These are phyloP conservation scores for Sarcophaga rosellei DNA, from an alignment of 2,888 invertebrate species.

Conservation along the genomic window DNA sequence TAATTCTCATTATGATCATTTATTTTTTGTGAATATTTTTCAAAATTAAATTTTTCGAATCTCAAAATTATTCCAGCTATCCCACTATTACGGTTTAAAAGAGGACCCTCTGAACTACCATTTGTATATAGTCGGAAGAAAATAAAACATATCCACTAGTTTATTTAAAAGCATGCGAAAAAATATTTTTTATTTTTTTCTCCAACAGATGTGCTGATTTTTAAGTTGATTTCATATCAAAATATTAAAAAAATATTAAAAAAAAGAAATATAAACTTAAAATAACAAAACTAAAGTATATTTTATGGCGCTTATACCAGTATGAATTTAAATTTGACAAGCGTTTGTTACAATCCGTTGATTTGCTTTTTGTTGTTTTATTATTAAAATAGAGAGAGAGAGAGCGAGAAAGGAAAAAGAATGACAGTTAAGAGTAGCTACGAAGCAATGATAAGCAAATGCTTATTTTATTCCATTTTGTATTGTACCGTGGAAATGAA, in stretches of 20 bases:
- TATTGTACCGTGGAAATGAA: neutral
- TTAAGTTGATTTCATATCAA: constrained; percentile 17
- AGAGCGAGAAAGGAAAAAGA: neutral
- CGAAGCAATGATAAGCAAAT: constrained; percentile 13
- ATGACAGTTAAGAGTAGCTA: constrained; percentile 1
- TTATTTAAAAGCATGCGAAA: constrained; percentile 1
- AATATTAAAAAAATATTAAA: neutral
- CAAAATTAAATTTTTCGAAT: too few species aligned
- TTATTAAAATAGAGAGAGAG: too few species aligned
- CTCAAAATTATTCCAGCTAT: too few species aligned
- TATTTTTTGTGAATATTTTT: too few species aligned
- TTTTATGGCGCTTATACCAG: constrained; percentile 40
- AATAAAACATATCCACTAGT: neutral
- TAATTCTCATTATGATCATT: too few species aligned
- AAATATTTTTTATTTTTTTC: neutral
- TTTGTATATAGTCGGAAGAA: too few species aligned
- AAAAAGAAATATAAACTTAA: neutral
- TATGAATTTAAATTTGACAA: constrained; percentile 60
- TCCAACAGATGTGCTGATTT: too few species aligned
- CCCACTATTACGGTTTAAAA: too few species aligned
- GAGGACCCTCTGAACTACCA: too few species aligned
- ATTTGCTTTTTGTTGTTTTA: constrained; percentile 14
- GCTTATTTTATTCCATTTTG: constrained; percentile 25
- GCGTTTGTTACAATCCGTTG: constrained; percentile 59
- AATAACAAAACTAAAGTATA: constrained; percentile 49